These are phyloP conservation scores for Gnathochromis pfefferi DNA, from an alignment of 2,113 vertebrate species.

Conservation along the genomic window DNA sequence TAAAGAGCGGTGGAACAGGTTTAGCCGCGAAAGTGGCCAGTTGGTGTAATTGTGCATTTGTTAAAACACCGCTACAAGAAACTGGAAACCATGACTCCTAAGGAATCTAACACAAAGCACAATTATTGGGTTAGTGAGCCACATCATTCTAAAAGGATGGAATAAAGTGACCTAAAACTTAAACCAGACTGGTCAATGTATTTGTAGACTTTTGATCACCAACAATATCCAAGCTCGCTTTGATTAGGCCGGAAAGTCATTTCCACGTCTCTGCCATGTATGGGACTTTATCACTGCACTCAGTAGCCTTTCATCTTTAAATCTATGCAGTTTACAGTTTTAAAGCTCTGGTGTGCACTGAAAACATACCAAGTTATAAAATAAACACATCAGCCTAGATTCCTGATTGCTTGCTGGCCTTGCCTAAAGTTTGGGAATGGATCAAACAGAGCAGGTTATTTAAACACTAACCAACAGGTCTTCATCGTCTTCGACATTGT, in stretches of 20 bases:
- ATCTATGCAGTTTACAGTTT: background rate
- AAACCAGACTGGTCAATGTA: background rate
- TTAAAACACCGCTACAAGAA: background rate
- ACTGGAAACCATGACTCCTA: background rate
- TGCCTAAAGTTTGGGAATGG: background rate
- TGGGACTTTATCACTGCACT: background rate
- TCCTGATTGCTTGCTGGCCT: background rate
- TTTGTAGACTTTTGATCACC: background rate
- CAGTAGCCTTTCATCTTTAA: background rate
- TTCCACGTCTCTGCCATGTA: background rate
- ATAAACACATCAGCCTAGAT: background rate
- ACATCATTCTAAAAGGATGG: background rate
- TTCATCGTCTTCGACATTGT: constrained; percentile 77
- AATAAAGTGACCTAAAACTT: background rate
- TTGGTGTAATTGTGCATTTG: background rate
- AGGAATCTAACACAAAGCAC: background rate
- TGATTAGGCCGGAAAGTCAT: accelerated
- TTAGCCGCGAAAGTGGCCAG: accelerated
- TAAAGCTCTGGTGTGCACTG: background rate
- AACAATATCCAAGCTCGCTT: background rate
- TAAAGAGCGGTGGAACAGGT: background rate
- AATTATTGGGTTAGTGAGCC: background rate
- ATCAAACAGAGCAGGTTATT: background rate
- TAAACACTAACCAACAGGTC: constrained; percentile 81
- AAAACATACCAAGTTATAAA: background rate